These are phyloP conservation scores for Hirundichthys speculiger DNA, from an alignment of 2,113 vertebrate species.

Conservation along the genomic window DNA sequence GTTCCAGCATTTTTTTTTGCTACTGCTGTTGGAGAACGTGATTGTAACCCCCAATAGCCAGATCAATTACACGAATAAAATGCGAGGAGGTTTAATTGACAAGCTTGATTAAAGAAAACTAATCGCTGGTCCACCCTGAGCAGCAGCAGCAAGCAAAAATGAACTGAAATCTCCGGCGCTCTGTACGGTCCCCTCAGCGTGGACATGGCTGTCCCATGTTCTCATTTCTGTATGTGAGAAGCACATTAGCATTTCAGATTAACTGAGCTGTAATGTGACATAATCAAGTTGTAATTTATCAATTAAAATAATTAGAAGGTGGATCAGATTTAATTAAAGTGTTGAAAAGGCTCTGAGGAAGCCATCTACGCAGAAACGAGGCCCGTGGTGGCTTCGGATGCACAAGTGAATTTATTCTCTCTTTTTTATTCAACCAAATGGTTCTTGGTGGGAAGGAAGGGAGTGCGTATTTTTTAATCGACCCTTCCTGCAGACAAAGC, in stretches of 20 bases:
- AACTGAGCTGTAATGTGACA: slow-evolving; percentile 76
- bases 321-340: slow-evolving; percentile 82
- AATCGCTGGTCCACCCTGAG: slow-evolving; percentile 84
- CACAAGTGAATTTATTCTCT: slow-evolving; percentile 27
- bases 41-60: slow-evolving; percentile 74
- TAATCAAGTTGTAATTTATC: slow-evolving; percentile 83
- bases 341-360: slow-evolving; percentile 72
- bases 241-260: slow-evolving; percentile 73
- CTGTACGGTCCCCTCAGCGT: slow-evolving; percentile 32
- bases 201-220: slow-evolving; percentile 59
- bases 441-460: slow-evolving; percentile 11
- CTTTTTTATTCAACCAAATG: slow-evolving; percentile 35
- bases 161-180: slow-evolving; percentile 42
- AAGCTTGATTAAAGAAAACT: slow-evolving; percentile 88
- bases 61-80: slow-evolving; percentile 88
- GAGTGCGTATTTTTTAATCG: slow-evolving; percentile 26
- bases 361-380: slow-evolving; percentile 65
- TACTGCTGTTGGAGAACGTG: slow-evolving; percentile 65
- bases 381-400: slow-evolving; percentile 41
- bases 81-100: slow-evolving; percentile 90
- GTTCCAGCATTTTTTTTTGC: too few species aligned
- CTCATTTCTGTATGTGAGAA: slow-evolving; percentile 66
- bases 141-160: slow-evolving; percentile 68
- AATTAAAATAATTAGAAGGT: slow-evolving; percentile 83
- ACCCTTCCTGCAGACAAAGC: background rate